Base-by-base conservation (phyloP, 2,797 vertebrate genomes). In the Leptodactylus fallax region DNA sequence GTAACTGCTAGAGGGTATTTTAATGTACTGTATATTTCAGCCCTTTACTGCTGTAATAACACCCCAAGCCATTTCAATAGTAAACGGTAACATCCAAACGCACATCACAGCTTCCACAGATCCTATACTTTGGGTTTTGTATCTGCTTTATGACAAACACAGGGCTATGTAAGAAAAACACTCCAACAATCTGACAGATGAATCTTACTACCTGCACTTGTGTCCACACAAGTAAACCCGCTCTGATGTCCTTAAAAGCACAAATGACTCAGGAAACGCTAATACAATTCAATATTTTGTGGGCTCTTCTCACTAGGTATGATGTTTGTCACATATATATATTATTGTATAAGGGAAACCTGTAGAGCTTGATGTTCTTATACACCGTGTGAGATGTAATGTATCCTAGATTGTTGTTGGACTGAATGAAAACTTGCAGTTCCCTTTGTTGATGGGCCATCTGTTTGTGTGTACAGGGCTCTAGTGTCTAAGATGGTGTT, bases 261-360 rank as follows among this genome's bases (percentile, higher is more conserved):
- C 85, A 89, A 89, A 83, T 25, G 80, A 76, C 88, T 89, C 88
- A 89, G 88, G 88, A 83, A 86, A 83, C 69, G 55, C 58, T 81
- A 23, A 60, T 72, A 80, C 82, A 79, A 88, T 78, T 83, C 77
- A 80, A 49, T 47, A 27, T 76, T 47, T 61, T 61, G 79, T 77
- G 55, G 65, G 63, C 13, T 85, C n/a, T 85, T 51, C 13, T 53
- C 16, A 16, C 58, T 45, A 76, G 56, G 58, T 85, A 23, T 77
- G 83, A 9, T n/a, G 45, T 63, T 36, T 79, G 23, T 61, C 47
- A 83, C 25, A 83, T 76, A 11, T 19, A 25, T 84, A 45, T 19
- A 25, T 83, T n/a, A 23, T 51, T n/a, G 47, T 55, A 47, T 47
- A 74, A 58, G 55, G 55, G 27, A 83, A 83, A 27, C 63, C 53